phyloP scores from a whole-genome alignment of 2,797 vertebrate species.

The Podarcis lilfordi region DNA sequence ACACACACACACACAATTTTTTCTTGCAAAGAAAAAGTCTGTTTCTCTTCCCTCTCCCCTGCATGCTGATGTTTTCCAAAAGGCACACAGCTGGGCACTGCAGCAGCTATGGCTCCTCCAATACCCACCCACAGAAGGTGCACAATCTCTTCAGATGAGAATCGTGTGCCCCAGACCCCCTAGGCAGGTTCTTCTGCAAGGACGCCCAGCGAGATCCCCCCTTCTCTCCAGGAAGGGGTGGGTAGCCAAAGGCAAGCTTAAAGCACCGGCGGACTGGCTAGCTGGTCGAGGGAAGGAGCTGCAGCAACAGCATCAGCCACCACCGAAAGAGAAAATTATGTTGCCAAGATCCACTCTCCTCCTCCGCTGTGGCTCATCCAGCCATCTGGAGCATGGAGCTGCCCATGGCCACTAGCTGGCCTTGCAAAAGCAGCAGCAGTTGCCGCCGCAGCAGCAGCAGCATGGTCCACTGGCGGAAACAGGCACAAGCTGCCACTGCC shows the following conservation, averaged over 20 bases:
- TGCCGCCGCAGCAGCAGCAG: not conserved
- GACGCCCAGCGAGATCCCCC: constrained; percentile 38
- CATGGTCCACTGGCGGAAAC: not conserved
- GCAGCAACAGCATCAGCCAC: not conserved
- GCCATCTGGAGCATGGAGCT: not conserved
- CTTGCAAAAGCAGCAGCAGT: not conserved
- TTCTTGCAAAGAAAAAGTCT: not conserved
- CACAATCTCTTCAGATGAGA: not conserved
- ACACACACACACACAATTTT: not conserved
- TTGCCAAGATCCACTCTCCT: no score
- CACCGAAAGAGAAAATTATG: not conserved
- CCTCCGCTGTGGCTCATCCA: not conserved
- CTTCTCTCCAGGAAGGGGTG: not conserved
- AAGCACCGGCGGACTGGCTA: not conserved
- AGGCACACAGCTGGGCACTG: not conserved
- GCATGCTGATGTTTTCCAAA: not conserved
- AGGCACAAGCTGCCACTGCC: not conserved
- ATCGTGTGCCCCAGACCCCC: not conserved
- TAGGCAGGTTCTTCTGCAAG: constrained; percentile 13
- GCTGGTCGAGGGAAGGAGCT: not conserved
- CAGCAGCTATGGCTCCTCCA: not conserved
- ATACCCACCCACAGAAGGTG: constrained; percentile 55
- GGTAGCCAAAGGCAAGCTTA: not conserved
- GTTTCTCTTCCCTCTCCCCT: no score
- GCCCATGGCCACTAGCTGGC: not conserved